Conservation (phyloP, 1,140 invertebrate genomes). For the Pseudomyrmex concolor region DNA sequence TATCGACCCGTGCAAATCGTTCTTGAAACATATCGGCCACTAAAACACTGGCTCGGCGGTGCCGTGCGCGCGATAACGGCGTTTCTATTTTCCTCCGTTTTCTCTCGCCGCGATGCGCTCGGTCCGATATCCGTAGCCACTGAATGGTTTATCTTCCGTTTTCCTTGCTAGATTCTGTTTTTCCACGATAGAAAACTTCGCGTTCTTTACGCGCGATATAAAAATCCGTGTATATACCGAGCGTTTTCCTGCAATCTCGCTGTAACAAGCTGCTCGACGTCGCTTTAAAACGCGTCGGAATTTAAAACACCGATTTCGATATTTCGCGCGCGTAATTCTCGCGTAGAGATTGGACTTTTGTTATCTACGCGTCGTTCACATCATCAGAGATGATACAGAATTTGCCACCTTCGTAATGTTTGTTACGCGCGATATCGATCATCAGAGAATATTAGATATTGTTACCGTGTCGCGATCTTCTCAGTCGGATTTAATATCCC, state of each 20-base stretch:
- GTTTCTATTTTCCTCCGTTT: constrained; percentile 35
- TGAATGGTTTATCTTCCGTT: constrained; percentile 38
- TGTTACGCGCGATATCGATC: constrained; percentile 23
- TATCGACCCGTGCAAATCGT: constrained; percentile 58
- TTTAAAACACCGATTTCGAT: too few species aligned
- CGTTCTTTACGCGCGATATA: background rate
- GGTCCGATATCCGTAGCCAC: constrained; percentile 18
- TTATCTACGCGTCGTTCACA: too few species aligned
- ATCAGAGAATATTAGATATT: constrained; percentile 20
- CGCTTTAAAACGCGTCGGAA: too few species aligned
- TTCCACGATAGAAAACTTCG: background rate
- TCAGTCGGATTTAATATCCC: constrained; percentile 65
- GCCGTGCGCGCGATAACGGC: constrained; percentile 49
- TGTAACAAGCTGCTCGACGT: too few species aligned
- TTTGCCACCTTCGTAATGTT: background rate
- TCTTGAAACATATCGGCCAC: constrained; percentile 40
- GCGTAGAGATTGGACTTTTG: too few species aligned
- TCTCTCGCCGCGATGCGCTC: constrained; percentile 38
- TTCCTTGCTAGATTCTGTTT: background rate
- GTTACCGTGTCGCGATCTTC: constrained; percentile 7
- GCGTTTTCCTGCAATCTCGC: background rate
- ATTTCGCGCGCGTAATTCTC: background rate
- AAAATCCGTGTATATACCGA: background rate
- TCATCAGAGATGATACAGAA: background rate
- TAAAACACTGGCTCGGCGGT: constrained; percentile 32